phyloP scores from a whole-genome alignment of 2,888 invertebrate genomes.

The Diabrotica balteata region DNA sequence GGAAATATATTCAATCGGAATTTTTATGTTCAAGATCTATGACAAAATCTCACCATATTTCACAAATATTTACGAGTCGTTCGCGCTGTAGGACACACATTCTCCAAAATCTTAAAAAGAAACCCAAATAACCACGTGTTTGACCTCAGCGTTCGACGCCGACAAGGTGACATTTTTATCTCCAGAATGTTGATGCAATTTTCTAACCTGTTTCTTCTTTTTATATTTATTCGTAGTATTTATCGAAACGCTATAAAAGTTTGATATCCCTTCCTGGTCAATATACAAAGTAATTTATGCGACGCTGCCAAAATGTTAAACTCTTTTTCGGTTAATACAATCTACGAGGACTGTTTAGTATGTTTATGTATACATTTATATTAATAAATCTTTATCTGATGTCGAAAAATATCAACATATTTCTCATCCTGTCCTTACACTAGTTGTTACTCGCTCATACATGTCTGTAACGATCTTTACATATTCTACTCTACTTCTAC shows the following conservation, averaged over 20 bases:
- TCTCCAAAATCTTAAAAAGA: slow-evolving; percentile 42
- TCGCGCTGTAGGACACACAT: slow-evolving; percentile 40
- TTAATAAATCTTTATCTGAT: no score
- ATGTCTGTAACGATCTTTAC: no score
- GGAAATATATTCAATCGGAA: slow-evolving; percentile 22
- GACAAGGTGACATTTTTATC: slow-evolving; percentile 41
- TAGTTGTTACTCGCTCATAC: no score
- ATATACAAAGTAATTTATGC: slow-evolving; percentile 24
- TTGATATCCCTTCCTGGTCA: slow-evolving; percentile 25
- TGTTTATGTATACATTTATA: no score
- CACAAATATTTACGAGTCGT: slow-evolving; percentile 42
- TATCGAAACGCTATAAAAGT: slow-evolving; percentile 21
- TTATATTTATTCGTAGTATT: slow-evolving; percentile 7
- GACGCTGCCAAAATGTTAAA: slow-evolving; percentile 17
- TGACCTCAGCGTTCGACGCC: slow-evolving; percentile 39
- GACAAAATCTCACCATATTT: slow-evolving; percentile 39
- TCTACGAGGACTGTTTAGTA: no score
- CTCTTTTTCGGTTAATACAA: no score
- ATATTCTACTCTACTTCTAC: no score
- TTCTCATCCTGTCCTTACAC: no score
- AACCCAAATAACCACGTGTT: slow-evolving; percentile 40
- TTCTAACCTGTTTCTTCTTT: slow-evolving; percentile 24
- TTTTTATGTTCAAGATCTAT: slow-evolving; percentile 32
- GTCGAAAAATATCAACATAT: no score
- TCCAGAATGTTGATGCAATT: slow-evolving; percentile 25